Evolutionary conservation across 2,113 vertebrate species (phyloP).

Genomic region (Callopanchax toddi): DNA sequence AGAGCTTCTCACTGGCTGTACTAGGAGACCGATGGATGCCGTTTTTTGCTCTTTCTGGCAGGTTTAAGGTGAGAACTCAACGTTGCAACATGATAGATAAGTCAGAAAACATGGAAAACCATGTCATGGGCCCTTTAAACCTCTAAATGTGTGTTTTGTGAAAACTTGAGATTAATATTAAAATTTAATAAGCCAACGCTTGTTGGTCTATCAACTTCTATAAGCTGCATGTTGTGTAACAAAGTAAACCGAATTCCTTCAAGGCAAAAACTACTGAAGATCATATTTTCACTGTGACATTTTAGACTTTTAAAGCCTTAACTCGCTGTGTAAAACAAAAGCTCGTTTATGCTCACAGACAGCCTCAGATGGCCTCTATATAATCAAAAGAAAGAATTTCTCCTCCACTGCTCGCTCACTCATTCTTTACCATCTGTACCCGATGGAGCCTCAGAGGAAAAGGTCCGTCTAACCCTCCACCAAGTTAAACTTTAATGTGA

Average conservation of each 20-base stretch:
- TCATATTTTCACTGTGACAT: conserved; percentile 40
- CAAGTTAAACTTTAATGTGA: conserved; percentile 66
- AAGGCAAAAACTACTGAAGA: conserved; percentile 26
- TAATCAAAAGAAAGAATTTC: conserved; percentile 66
- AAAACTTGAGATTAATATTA: background rate
- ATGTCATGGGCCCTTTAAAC: too few species aligned
- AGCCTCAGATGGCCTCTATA: conserved; percentile 41
- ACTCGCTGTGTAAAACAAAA: conserved; percentile 51
- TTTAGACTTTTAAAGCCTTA: conserved; percentile 40
- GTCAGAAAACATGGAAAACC: too few species aligned
- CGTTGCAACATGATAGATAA: too few species aligned
- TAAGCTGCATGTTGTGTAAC: background rate
- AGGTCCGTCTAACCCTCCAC: conserved; percentile 49
- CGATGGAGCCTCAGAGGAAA: conserved; percentile 39
- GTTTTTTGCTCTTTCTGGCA: too few species aligned
- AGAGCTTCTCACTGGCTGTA: too few species aligned
- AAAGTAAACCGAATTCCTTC: conserved; percentile 26
- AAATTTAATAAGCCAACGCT: background rate
- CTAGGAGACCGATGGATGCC: too few species aligned
- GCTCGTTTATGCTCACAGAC: conserved; percentile 43
- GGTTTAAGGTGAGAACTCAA: too few species aligned
- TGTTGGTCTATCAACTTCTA: conserved; percentile 2
- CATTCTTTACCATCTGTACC: conserved; percentile 43
- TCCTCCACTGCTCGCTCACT: conserved; percentile 38
- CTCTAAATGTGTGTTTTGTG: background rate